These are phyloP conservation scores for Aurelia sp. DNA, from an alignment of 30 jellyfish, hydroid and myxozoan species.

Conservation along the genomic window DNA sequence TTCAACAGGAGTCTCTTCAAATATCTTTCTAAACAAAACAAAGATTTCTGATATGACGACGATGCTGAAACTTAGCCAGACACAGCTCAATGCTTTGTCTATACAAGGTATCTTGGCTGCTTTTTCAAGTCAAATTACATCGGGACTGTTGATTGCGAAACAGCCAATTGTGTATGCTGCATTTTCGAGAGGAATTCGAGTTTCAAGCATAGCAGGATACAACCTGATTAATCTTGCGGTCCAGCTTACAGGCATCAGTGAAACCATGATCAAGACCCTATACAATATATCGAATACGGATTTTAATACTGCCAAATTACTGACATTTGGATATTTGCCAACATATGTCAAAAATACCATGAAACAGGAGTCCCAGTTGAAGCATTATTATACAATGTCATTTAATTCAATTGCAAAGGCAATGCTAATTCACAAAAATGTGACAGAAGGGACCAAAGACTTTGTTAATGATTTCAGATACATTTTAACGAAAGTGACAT, in stretches of 20 bases:
- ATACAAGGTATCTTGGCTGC: neutral
- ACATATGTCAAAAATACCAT: conserved; percentile 8
- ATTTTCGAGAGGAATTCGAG: neutral
- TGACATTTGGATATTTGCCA: neutral
- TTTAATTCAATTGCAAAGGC: neutral
- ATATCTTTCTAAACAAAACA: neutral
- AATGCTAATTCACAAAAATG: neutral
- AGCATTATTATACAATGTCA: conserved; percentile 33
- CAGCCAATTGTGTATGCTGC: conserved; percentile 16
- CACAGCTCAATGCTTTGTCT: neutral
- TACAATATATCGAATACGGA: neutral
- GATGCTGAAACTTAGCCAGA: neutral
- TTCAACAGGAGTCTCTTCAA: neutral
- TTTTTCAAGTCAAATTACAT: neutral
- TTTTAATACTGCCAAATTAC: neutral
- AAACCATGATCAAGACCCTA: neutral
- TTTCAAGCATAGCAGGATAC: neutral
- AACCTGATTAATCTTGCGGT: neutral
- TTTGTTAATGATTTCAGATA: neutral
- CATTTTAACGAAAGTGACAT: conserved; percentile 9
- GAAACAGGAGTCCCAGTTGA: neutral
- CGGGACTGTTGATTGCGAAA: neutral
- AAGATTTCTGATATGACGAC: neutral
- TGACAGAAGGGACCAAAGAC: conserved; percentile 15
- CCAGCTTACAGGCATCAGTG: neutral